Evolutionary conservation across 1,140 invertebrate genomes (phyloP).

Genomic region (Atta texana): DNA sequence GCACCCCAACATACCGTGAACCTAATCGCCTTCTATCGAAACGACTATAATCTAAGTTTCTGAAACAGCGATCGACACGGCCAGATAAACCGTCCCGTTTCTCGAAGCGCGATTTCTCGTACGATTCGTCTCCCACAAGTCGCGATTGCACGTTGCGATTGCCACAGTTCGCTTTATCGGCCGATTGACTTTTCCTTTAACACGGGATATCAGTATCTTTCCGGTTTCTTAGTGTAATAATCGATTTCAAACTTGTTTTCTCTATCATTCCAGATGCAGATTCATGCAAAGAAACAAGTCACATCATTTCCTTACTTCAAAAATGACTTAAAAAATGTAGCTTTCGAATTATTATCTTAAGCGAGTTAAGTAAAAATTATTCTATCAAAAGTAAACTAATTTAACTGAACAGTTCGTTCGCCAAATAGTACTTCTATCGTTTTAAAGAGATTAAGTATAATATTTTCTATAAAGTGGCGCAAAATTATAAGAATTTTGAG

Average conservation of each 20-base stretch:
- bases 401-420: too few species aligned
- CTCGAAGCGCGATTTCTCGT: slow-evolving; percentile 44
- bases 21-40: slow-evolving; percentile 65
- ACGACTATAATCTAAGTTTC: slow-evolving; percentile 75
- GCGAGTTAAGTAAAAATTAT: too few species aligned
- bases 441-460: too few species aligned
- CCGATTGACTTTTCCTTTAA: slow-evolving; percentile 34
- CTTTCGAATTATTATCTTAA: too few species aligned
- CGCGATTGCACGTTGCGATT: slow-evolving; percentile 55
- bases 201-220: slow-evolving; percentile 25
- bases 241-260: slow-evolving; percentile 12
- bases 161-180: slow-evolving; percentile 37
- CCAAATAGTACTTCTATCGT: too few species aligned
- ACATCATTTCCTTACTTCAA: too few species aligned
- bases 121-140: slow-evolving; percentile 54
- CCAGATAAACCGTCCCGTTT: slow-evolving; percentile 61
- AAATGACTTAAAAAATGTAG: too few species aligned
- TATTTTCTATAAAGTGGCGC: too few species aligned
- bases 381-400: too few species aligned
- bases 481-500: too few species aligned
- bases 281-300: neutral
- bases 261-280: neutral
- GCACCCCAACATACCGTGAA: slow-evolving; percentile 61
- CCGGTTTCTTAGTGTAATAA: slow-evolving; percentile 29
- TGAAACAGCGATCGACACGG: slow-evolving; percentile 67